Percentiles rank a stretch among this genome's conserved stretches.
phyloP scores from a whole-genome alignment of 1,140 invertebrate genomes.

The Brachionus paranguensis region DNA sequence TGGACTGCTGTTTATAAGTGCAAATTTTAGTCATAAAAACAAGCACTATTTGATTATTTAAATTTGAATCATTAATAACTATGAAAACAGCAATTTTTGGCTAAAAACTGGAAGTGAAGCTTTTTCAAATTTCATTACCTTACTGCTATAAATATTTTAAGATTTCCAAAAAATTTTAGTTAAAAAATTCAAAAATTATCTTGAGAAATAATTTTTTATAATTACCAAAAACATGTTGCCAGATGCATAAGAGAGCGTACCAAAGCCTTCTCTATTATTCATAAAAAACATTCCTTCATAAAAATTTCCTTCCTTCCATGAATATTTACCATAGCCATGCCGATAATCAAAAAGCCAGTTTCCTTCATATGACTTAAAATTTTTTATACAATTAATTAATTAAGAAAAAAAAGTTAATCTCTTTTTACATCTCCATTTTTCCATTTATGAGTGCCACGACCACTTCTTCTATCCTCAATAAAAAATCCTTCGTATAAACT shows the following conservation, averaged over 20 bases:
- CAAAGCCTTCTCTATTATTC: slow-evolving; percentile 54
- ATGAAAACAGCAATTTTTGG: too few species aligned
- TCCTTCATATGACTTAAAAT: slow-evolving; percentile 50
- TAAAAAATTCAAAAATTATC: not conserved
- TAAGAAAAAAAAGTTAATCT: not conserved
- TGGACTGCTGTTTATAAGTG: too few species aligned
- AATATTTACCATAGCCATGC: slow-evolving; percentile 51
- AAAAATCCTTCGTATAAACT: slow-evolving; percentile 50
- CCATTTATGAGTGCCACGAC: slow-evolving; percentile 49
- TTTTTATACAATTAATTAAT: not conserved
- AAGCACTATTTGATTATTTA: too few species aligned
- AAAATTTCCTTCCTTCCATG: slow-evolving; percentile 48
- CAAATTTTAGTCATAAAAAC: too few species aligned
- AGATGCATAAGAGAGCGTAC: slow-evolving; percentile 48
- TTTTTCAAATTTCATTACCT: too few species aligned
- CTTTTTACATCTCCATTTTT: slow-evolving; percentile 43
- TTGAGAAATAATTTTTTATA: not conserved
- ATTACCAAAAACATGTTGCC: slow-evolving; percentile 52
- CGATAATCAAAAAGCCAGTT: slow-evolving; percentile 51
- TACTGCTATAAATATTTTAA: not conserved
- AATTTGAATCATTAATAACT: too few species aligned
- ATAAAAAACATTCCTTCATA: slow-evolving; percentile 52
- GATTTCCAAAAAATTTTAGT: not conserved
- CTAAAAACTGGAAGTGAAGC: too few species aligned
- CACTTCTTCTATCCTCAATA: slow-evolving; percentile 49